Conservation (phyloP, 2,888 invertebrate genomes). For the Campaea margaritaria region DNA sequence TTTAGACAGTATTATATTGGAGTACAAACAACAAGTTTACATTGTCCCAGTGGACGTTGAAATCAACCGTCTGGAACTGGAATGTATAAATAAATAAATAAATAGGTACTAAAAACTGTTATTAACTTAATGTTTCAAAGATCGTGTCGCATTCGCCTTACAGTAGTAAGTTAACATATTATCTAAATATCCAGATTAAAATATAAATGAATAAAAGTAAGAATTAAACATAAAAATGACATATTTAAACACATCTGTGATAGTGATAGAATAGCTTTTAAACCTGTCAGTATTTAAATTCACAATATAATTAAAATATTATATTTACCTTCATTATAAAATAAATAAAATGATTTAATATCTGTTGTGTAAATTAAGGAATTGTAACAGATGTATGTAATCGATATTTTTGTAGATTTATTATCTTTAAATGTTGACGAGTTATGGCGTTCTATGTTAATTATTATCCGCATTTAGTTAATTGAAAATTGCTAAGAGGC, state of each 20-base stretch:
- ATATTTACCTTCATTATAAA: constrained; percentile 44
- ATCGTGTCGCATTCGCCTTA: constrained; percentile 16
- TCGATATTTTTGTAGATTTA: constrained; percentile 57
- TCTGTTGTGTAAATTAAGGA: constrained; percentile 49
- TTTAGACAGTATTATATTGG: constrained; percentile 1
- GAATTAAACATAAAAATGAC: constrained; percentile 25
- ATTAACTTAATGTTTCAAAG: constrained; percentile 1
- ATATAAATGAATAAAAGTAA: neutral
- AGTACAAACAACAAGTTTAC: constrained; percentile 5
- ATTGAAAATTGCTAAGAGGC: constrained; percentile 44
- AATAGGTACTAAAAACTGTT: too few relatives aligned
- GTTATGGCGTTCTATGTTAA: constrained; percentile 28
- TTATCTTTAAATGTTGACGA: constrained; percentile 29
- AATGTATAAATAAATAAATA: too few relatives aligned
- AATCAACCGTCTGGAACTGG: too few relatives aligned
- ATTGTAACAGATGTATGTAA: constrained; percentile 52
- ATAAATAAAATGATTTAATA: constrained; percentile 33
- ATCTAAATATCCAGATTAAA: constrained; percentile 2
- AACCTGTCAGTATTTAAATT: constrained; percentile 75
- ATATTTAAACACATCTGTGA: constrained; percentile 68
- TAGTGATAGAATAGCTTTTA: constrained; percentile 75
- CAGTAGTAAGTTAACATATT: neutral
- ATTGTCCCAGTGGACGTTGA: too few relatives aligned
- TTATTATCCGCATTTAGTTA: constrained; percentile 14
- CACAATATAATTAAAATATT: constrained; percentile 56